These are phyloP conservation scores for Aphelenchoides fujianensis DNA, from an alignment of 1,140 invertebrate genomes.

Conservation along the genomic window DNA sequence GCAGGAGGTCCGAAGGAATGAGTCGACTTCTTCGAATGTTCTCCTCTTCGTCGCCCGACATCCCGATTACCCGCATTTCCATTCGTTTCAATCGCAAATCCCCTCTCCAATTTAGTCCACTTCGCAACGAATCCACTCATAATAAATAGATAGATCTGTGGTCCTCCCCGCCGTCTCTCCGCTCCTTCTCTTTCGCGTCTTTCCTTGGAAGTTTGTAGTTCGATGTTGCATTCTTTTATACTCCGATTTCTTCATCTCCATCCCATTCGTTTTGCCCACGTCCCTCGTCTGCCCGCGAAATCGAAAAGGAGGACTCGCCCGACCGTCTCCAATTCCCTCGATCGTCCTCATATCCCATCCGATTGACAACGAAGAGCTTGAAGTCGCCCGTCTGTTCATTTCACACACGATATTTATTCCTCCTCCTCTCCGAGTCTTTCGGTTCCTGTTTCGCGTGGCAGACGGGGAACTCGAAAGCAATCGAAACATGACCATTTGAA, in stretches of 20 bases:
- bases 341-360: background rate
- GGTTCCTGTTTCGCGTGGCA: background rate
- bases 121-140: background rate
- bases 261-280: too few species aligned
- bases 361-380: background rate
- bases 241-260: too few species aligned
- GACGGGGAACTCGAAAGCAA: background rate
- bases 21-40: background rate
- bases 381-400: too few species aligned
- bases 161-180: background rate
- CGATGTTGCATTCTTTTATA: too few species aligned
- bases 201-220: too few species aligned
- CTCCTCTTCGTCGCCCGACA: background rate
- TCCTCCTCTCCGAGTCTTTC: too few species aligned
- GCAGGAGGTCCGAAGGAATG: background rate
- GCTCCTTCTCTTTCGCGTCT: background rate
- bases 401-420: too few species aligned
- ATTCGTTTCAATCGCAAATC: too few species aligned
- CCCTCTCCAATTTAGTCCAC: background rate
- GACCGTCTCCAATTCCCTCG: background rate
- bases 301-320: background rate
- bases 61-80: too few species aligned
- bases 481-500: too few species aligned
- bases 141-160: background rate
- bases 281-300: background rate